Conservation (phyloP, 2,888 invertebrate genomes). For the Synergus gifuensis region DNA sequence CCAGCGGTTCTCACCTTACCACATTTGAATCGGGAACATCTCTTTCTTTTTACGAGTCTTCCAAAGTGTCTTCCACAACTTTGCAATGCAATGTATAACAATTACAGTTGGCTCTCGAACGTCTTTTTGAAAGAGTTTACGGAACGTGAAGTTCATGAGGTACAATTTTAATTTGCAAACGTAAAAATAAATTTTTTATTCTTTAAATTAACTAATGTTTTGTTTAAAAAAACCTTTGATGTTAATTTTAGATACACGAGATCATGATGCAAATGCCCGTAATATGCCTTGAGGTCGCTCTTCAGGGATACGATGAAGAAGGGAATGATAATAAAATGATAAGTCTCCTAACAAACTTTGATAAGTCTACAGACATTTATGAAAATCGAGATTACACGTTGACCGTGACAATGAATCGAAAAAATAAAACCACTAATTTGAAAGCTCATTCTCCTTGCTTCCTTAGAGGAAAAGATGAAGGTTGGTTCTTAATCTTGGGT, state of each 20-base stretch:
- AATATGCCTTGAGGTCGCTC: constrained; percentile 64
- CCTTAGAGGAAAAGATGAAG: constrained; percentile 96
- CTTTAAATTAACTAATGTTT: background rate
- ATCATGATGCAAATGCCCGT: constrained; percentile 73
- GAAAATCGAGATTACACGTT: constrained; percentile 84
- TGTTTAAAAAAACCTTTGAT: constrained; percentile 10
- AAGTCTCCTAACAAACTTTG: constrained; percentile 50
- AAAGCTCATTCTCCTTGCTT: constrained; percentile 90
- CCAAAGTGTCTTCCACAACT: constrained; percentile 80
- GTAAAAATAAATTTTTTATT: constrained; percentile 8
- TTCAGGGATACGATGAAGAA: constrained; percentile 61
- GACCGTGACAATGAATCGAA: constrained; percentile 80
- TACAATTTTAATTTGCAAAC: constrained; percentile 68
- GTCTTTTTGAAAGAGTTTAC: constrained; percentile 84
- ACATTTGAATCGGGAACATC: constrained; percentile 83
- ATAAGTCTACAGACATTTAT: constrained; percentile 60
- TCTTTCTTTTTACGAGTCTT: constrained; percentile 79
- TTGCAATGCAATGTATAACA: constrained; percentile 79
- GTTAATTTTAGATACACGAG: constrained; percentile 67
- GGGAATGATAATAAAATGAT: constrained; percentile 53
- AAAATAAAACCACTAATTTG: constrained; percentile 80
- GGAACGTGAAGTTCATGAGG: constrained; percentile 85
- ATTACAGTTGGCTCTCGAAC: constrained; percentile 82
- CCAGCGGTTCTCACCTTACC: constrained; percentile 89
- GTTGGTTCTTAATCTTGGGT: constrained; percentile 95